phyloP scores from a whole-genome alignment of 2,113 vertebrate species.

The Misgurnus mizolepis region DNA sequence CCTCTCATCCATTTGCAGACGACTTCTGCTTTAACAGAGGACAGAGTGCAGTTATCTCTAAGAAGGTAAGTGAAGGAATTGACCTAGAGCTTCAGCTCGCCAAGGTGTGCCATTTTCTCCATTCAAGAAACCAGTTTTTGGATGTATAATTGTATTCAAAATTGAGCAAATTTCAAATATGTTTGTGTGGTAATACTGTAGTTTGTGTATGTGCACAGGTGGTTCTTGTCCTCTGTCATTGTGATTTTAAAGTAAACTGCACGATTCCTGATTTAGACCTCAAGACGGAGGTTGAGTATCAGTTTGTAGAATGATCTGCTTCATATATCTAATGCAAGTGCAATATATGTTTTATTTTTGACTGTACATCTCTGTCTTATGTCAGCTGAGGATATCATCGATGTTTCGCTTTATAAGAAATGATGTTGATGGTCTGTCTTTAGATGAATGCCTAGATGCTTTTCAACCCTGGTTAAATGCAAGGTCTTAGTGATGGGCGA shows the following conservation, averaged over 20 bases:
- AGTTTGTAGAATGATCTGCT: too few relatives aligned
- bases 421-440: too few relatives aligned
- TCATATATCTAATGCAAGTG: too few relatives aligned
- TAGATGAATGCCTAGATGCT: too few relatives aligned
- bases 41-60: slow-evolving; percentile 69
- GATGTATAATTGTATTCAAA: too few relatives aligned
- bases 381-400: neutral
- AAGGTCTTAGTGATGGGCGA: too few relatives aligned
- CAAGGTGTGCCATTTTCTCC: slow-evolving; percentile 77
- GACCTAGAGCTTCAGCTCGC: slow-evolving; percentile 78
- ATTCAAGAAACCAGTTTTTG: too few relatives aligned
- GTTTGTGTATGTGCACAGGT: slow-evolving; percentile 53
- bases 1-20: slow-evolving; percentile 64
- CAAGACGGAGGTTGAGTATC: slow-evolving; percentile 87
- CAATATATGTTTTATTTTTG: too few relatives aligned
- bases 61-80: slow-evolving; percentile 76
- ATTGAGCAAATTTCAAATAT: neutral
- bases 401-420: too few relatives aligned
- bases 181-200: too few relatives aligned
- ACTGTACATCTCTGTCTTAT: too few relatives aligned
- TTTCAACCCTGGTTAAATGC: too few relatives aligned
- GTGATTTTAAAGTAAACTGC: slow-evolving; percentile 77
- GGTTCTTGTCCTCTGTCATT: slow-evolving; percentile 81
- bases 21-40: slow-evolving; percentile 73
- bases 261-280: slow-evolving; percentile 77